Percentiles rank a stretch among this genome's conserved stretches.
Evolutionary conservation across 2,888 invertebrate species (phyloP).

Genomic region (Halictus ligatus): DNA sequence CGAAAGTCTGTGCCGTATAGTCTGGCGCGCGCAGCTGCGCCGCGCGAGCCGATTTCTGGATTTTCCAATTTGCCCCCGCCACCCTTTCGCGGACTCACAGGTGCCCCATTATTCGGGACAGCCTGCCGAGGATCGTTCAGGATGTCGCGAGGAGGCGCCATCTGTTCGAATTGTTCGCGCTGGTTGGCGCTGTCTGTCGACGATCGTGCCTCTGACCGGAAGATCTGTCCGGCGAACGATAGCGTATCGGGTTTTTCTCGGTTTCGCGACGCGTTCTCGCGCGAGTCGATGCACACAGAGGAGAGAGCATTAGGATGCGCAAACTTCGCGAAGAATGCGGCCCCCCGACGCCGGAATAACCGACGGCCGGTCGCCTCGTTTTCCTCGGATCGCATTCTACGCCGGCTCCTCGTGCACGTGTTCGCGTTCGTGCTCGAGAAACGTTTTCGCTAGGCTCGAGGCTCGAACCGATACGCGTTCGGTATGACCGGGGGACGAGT

Average conservation of each 20-base stretch:
- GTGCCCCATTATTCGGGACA: too few relatives aligned
- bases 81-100: too few relatives aligned
- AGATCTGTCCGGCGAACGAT: not conserved
- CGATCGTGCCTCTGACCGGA: not conserved
- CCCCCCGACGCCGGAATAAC: conserved; percentile 43
- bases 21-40: too few relatives aligned
- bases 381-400: conserved; percentile 33
- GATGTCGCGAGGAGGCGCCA: not conserved
- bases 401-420: not conserved
- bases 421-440: conserved; percentile 15
- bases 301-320: conserved; percentile 15
- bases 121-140: too few relatives aligned
- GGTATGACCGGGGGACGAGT: conserved; percentile 42
- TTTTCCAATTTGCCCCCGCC: too few relatives aligned
- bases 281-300: conserved; percentile 14
- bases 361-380: conserved; percentile 29
- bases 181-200: not conserved
- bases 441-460: conserved; percentile 18
- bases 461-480: conserved; percentile 44
- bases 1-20: not conserved
- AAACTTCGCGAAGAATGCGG: conserved; percentile 65
- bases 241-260: not conserved
- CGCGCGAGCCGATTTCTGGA: too few relatives aligned
- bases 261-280: conserved; percentile 13
- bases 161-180: not conserved